phyloP scores from a whole-genome alignment of 2,888 invertebrate genomes.

The Sepiola atlantica region DNA sequence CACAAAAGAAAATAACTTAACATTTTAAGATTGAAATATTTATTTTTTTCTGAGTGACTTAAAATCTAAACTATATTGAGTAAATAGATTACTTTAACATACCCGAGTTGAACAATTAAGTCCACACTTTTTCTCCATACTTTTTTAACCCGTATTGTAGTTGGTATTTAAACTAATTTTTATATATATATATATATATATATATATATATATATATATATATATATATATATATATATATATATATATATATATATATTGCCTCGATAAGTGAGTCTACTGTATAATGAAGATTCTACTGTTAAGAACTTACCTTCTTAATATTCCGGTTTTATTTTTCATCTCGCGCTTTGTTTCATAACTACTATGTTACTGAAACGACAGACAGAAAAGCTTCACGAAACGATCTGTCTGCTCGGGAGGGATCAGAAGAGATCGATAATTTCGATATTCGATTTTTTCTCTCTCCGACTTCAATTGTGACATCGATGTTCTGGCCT shows the following conservation, averaged over 20 bases:
- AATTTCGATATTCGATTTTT: not conserved
- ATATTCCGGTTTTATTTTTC: not conserved
- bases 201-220: not conserved
- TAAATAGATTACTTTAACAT: too few relatives aligned
- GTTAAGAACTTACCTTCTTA: not conserved
- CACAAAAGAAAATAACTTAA: too few relatives aligned
- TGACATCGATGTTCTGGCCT: constrained; percentile 15
- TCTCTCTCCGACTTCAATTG: not conserved
- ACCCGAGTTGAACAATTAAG: too few relatives aligned
- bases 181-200: not conserved
- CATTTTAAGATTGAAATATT: too few relatives aligned
- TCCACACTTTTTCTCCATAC: too few relatives aligned
- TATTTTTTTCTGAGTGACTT: too few relatives aligned
- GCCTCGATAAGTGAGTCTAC: too few relatives aligned
- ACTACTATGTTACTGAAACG: not conserved
- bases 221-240: not conserved
- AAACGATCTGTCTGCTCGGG: not conserved
- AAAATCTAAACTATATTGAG: too few relatives aligned
- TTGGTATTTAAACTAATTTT: too few relatives aligned
- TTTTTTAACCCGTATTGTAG: too few relatives aligned
- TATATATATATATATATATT: not conserved
- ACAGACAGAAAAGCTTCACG: not conserved
- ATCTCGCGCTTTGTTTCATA: too few relatives aligned
- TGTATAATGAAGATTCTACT: too few relatives aligned
- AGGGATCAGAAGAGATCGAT: not conserved